phyloP scores from a whole-genome alignment of 2,888 invertebrate genomes.

The Cheilosia grossa region DNA sequence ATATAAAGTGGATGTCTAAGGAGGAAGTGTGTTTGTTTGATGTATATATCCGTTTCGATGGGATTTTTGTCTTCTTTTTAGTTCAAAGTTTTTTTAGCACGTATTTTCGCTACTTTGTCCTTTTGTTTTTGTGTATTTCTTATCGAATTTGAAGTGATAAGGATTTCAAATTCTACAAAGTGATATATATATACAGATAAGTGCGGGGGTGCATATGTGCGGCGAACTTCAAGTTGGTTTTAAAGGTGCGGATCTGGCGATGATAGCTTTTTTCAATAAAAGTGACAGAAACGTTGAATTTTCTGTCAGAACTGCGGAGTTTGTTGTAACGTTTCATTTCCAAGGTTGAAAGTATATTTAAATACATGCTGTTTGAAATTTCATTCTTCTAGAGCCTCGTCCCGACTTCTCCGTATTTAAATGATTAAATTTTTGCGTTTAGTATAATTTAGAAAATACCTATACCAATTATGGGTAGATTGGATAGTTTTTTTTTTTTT shows the following conservation, averaged over 20 bases:
- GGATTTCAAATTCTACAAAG: neutral
- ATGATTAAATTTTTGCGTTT: no score
- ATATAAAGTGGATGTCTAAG: constrained; percentile 23
- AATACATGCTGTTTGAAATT: no score
- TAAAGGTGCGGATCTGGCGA: neutral
- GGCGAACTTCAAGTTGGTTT: neutral
- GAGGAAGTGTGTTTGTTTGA: constrained; percentile 5
- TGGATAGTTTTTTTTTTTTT: no score
- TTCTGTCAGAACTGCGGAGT: no score
- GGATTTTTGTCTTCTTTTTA: neutral
- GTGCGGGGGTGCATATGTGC: neutral
- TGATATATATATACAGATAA: neutral
- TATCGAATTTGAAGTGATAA: neutral
- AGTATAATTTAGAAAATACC: no score
- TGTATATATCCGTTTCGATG: constrained; percentile 9
- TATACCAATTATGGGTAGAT: no score
- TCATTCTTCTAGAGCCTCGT: no score
- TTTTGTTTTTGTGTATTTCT: neutral
- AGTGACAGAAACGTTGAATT: no score
- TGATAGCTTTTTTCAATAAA: neutral
- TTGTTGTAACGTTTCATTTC: no score
- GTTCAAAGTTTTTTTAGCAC: neutral
- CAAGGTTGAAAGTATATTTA: no score
- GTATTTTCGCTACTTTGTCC: neutral
- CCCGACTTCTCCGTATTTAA: no score